Evolutionary conservation across 2,888 invertebrate species (phyloP), one percentile per base, ranked within the genome.

Genomic region (Unio delphinus): DNA sequence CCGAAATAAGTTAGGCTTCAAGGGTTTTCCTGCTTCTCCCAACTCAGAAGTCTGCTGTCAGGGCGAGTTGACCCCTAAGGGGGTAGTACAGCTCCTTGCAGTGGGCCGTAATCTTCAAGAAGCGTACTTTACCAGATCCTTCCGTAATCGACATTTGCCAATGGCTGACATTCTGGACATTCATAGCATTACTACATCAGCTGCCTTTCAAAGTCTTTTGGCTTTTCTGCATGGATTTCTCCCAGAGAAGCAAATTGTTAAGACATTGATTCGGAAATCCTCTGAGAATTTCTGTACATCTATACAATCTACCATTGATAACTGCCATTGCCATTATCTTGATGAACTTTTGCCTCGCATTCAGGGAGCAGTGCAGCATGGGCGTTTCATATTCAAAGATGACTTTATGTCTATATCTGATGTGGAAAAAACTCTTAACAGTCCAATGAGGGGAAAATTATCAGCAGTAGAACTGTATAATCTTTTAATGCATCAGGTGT

Each of bases 161-260:
- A 45, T 1, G 11, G 45, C 45, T 45, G 45, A 45, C 15, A 45
- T 45, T 45, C 15, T 45, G 11, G 45, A 45, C 15, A 45, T 45
- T 45, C 45, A 45, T 45, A 3, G 15, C 45, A 45, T 45, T 15
- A 45, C 45, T 45, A 45, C 45, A 45, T 45, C 45, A 26, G 59
- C 58, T 5, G 64, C 66, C 7, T 78, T 67, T 70, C 80, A 81
- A 20, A 80, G 78, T 61, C 18, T 72, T 34, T 59, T 74, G n/a
- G 76, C 80, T 17, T 69, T 83, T 61, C 68, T 83, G 8, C 79
- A 81, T 67, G 83, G 83, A 11, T 61, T 83, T 30, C 66, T 82
- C 7, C 71, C 73, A 15, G 79, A 79, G 58, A 82, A 83, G 67
- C 74, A 80, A 55, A 78, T 83, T 56, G 59, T 73, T 20, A 72